These are phyloP conservation scores for Perithous albicinctus DNA, from an alignment of 2,888 invertebrate species.

Conservation along the genomic window DNA sequence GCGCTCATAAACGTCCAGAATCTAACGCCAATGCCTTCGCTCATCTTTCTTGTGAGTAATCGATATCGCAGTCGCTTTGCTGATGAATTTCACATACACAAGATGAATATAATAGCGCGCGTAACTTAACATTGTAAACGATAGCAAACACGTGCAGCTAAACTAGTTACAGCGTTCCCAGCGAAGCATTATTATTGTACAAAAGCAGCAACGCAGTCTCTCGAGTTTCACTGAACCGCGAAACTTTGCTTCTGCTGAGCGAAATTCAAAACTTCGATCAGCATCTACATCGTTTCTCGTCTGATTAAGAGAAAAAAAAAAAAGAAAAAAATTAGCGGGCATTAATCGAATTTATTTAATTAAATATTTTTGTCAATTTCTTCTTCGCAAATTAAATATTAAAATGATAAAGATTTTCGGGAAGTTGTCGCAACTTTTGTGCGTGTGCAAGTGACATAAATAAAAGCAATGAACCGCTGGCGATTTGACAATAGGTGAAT, in stretches of 20 bases:
- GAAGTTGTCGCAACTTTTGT: no score
- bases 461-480: no score
- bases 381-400: no score
- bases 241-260: background rate
- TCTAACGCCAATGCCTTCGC: slow-evolving; percentile 93
- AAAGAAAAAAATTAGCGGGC: no score
- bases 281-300: no score
- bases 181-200: slow-evolving; percentile 3
- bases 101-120: background rate
- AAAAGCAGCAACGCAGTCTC: slow-evolving; percentile 3
- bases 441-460: no score
- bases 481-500: no score
- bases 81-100: background rate
- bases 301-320: background rate
- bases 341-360: no score
- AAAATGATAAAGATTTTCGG: no score
- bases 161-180: background rate
- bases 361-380: no score
- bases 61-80: background rate
- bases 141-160: background rate
- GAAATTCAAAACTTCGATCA: background rate
- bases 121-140: background rate
- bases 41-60: slow-evolving; percentile 92
- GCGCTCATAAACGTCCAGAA: slow-evolving; percentile 93
- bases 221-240: slow-evolving; percentile 20